Evolutionary conservation across 1,140 invertebrate genomes (phyloP).

Genomic region (Nymphalis io): DNA sequence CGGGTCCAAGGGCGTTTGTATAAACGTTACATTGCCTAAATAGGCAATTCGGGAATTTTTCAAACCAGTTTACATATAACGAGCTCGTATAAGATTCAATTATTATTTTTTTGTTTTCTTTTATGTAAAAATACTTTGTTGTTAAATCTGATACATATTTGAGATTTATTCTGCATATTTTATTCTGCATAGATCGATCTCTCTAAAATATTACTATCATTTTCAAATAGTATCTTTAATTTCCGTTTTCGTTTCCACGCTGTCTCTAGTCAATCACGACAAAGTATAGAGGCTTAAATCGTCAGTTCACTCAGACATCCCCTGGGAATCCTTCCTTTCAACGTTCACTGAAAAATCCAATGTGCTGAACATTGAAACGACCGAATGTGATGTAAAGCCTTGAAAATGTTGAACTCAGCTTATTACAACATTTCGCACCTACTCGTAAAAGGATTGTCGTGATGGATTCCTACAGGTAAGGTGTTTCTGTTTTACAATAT

Average conservation of each 20-base stretch:
- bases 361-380: conserved; percentile 43
- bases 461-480: conserved; percentile 39
- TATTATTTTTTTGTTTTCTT: no score
- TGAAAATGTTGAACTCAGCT: conserved; percentile 46
- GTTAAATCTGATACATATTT: no score
- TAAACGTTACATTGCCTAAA: no score
- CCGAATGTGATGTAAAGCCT: conserved; percentile 41
- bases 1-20: no score
- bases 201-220: background rate
- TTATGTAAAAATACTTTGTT: no score
- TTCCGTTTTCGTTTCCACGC: background rate
- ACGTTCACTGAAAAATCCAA: conserved; percentile 58
- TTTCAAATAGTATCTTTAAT: background rate
- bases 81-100: no score
- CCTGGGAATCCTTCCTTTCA: conserved; percentile 54
- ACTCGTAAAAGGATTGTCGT: conserved; percentile 36
- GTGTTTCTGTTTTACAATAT: background rate
- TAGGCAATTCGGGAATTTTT: no score
- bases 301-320: conserved; percentile 53
- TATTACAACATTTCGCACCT: conserved; percentile 39
- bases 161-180: no score
- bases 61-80: no score
- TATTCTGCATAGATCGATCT: no score
- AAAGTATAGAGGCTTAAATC: conserved; percentile 53
- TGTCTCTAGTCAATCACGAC: conserved; percentile 33